A percentile compares a stretch with the other conserved stretches of the same genome.
These are phyloP conservation scores for Phocides pigmalion DNA, from an alignment of 1,140 invertebrate species.

Conservation along the genomic window DNA sequence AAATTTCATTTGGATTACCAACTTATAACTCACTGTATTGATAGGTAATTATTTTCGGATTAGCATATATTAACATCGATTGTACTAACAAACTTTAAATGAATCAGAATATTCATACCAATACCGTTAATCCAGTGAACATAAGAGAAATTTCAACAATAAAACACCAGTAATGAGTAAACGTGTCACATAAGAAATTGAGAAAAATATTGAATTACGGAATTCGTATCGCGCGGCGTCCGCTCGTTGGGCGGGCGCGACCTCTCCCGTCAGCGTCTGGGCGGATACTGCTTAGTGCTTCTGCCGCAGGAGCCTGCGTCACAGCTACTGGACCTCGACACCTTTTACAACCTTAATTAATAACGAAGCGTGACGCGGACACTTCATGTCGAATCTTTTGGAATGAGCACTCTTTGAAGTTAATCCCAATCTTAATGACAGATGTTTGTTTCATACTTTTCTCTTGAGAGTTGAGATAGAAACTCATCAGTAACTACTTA, in stretches of 20 bases:
- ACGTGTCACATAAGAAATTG: conserved; percentile 4
- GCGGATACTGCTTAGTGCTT: conserved; percentile 61
- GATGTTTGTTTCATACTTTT: too few relatives aligned
- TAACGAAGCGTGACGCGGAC: conserved; percentile 64
- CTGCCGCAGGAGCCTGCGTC: conserved; percentile 78
- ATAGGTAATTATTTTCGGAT: conserved; percentile 24
- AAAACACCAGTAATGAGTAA: not conserved
- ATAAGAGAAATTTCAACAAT: not conserved
- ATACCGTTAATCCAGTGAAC: conserved; percentile 8
- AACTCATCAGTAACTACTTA: too few relatives aligned
- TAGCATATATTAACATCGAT: conserved; percentile 12
- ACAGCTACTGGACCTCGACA: conserved; percentile 66
- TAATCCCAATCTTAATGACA: too few relatives aligned
- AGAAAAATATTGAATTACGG: conserved; percentile 1
- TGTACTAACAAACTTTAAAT: not conserved
- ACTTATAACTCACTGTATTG: conserved; percentile 9
- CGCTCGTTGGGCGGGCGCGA: conserved; percentile 40
- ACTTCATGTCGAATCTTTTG: conserved; percentile 56
- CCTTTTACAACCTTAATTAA: conserved; percentile 78
- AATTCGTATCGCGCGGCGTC: conserved; percentile 8
- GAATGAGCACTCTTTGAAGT: too few relatives aligned
- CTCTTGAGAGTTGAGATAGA: too few relatives aligned
- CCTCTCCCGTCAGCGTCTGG: conserved; percentile 50
- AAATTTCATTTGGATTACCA: conserved; percentile 1
- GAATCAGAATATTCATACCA: conserved; percentile 21